Percentiles rank a stretch among this genome's conserved stretches.
These are phyloP conservation scores for Drosophila kanekoi DNA, from an alignment of 2,888 invertebrate species.

Conservation along the genomic window DNA sequence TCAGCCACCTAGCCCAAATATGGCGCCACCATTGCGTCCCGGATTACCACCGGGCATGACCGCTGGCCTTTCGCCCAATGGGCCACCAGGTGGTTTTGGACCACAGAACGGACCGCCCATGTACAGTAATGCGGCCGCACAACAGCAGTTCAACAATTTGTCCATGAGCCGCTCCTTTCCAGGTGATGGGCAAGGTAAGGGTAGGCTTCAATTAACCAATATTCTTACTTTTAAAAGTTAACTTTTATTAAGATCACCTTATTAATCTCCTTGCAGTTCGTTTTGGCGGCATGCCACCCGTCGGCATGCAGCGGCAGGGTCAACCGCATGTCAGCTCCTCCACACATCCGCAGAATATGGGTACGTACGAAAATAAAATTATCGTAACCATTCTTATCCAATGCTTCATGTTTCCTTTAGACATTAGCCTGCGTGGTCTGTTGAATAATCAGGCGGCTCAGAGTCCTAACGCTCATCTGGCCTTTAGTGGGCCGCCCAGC, in stretches of 20 bases:
- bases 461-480: slow-evolving; percentile 84
- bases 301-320: slow-evolving; percentile 85
- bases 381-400: background rate
- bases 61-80: slow-evolving; percentile 83
- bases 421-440: slow-evolving; percentile 85
- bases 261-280: slow-evolving; percentile 74
- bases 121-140: slow-evolving; percentile 82
- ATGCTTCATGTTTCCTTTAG: slow-evolving; percentile 49
- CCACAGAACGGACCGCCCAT: slow-evolving; percentile 84
- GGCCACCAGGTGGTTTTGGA: slow-evolving; percentile 78
- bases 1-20: slow-evolving; percentile 84
- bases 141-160: slow-evolving; percentile 84
- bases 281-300: slow-evolving; percentile 84
- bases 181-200: slow-evolving; percentile 83
- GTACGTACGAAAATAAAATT: slow-evolving; percentile 65
- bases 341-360: slow-evolving; percentile 88
- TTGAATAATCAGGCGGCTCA: slow-evolving; percentile 85
- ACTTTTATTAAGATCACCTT: slow-evolving; percentile 20
- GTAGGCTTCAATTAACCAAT: slow-evolving; percentile 32
- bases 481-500: slow-evolving; percentile 84
- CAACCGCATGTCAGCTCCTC: slow-evolving; percentile 89
- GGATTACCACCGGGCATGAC: slow-evolving; percentile 84
- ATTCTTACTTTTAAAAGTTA: background rate
- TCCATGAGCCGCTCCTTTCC: slow-evolving; percentile 83
- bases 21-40: slow-evolving; percentile 84